Evolutionary conservation across 1,140 invertebrate genomes (phyloP).

Genomic region (Cydia fagiglandana): DNA sequence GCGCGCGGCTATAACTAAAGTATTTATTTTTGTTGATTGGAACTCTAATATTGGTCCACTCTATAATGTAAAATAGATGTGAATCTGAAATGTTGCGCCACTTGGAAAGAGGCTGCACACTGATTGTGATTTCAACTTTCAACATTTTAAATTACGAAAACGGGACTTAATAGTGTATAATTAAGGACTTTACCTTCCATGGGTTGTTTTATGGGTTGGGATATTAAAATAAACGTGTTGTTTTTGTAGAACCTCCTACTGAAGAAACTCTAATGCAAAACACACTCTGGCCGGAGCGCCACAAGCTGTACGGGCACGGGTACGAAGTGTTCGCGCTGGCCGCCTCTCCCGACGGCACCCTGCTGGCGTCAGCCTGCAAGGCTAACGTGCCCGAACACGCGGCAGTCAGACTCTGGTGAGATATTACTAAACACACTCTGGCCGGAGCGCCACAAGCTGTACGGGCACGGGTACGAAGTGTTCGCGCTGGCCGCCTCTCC

Average conservation of each 20-base stretch:
- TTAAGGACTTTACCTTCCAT: too few species aligned
- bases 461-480: slow-evolving; percentile 97
- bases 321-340: slow-evolving; percentile 95
- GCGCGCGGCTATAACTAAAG: too few species aligned
- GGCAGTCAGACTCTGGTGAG: too few species aligned
- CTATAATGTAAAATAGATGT: too few species aligned
- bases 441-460: slow-evolving; percentile 97
- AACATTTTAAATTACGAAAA: too few species aligned
- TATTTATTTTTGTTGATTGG: too few species aligned
- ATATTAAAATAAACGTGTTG: slow-evolving; percentile 12
- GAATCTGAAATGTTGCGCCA: too few species aligned
- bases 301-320: slow-evolving; percentile 97
- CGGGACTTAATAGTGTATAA: too few species aligned
- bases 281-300: slow-evolving; percentile 97
- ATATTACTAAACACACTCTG: slow-evolving; percentile 97
- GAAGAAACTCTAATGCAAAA: slow-evolving; percentile 95
- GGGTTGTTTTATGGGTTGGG: background rate
- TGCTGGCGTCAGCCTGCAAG: slow-evolving; percentile 94
- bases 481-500: slow-evolving; percentile 88
- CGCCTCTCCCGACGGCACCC: slow-evolving; percentile 83
- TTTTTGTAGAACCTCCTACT: slow-evolving; percentile 83
- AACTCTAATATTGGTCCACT: too few species aligned
- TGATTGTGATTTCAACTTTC: too few species aligned
- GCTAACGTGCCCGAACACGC: slow-evolving; percentile 84
- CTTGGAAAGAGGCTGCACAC: too few species aligned